Percentiles rank a stretch among this genome's conserved stretches.
phyloP scores from a whole-genome alignment of 2,113 vertebrate genomes.

The Poeciliopsis retropinna region DNA sequence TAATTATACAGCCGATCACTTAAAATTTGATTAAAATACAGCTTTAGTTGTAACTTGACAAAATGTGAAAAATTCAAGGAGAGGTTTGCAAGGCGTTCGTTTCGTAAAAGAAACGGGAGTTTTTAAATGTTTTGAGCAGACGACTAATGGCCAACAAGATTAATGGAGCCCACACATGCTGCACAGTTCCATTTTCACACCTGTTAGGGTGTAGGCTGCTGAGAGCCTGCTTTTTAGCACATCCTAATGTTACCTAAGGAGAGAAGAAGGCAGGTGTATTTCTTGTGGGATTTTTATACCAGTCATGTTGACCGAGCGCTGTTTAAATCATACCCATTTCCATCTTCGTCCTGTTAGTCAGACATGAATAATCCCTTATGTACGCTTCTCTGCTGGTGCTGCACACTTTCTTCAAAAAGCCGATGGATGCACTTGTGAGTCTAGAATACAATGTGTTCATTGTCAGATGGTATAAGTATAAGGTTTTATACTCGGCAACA shows the following conservation, averaged over 20 bases:
- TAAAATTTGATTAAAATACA: too few relatives aligned
- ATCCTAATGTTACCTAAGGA: conserved; percentile 29
- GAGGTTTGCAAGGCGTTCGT: conserved; percentile 7
- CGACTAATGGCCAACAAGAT: conserved; percentile 6
- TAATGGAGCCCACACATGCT: conserved; percentile 30
- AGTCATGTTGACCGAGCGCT: conserved; percentile 40
- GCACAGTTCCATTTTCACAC: conserved; percentile 24
- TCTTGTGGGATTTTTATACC: conserved; percentile 25
- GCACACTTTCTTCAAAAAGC: conserved; percentile 12
- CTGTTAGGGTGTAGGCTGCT: conserved; percentile 29
- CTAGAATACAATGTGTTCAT: conserved; percentile 17
- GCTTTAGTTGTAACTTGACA: too few relatives aligned
- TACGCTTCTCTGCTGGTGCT: conserved; percentile 20
- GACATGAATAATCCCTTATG: conserved; percentile 40
- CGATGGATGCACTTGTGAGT: conserved; percentile 5
- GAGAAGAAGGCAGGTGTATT: conserved; percentile 32
- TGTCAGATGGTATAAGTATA: too few relatives aligned
- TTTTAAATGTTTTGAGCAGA: conserved; percentile 8
- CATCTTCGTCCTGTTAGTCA: conserved; percentile 39
- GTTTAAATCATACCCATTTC: conserved; percentile 54
- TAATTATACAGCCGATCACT: too few relatives aligned
- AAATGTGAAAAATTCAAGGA: too few relatives aligned
- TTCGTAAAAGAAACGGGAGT: conserved; percentile 1
- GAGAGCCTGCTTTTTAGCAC: conserved; percentile 15
- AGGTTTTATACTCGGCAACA: too few relatives aligned